Conservation (phyloP, 2,113 vertebrate species). For the Menura novaehollandiae region DNA sequence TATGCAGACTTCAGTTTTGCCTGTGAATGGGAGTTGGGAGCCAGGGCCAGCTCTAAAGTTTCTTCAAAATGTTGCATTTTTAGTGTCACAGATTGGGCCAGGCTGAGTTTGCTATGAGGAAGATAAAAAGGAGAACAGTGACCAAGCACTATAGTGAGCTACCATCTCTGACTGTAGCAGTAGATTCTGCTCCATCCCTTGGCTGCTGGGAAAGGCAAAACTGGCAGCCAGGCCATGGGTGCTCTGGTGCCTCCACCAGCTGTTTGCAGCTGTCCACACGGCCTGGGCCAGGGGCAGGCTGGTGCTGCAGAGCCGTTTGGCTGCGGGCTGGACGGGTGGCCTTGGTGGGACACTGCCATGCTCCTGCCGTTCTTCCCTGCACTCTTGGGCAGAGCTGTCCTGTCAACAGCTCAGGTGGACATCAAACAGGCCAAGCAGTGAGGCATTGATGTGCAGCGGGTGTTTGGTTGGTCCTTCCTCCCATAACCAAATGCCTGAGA, state of each 20-base stretch:
- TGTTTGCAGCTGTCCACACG: not conserved
- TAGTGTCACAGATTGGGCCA: not conserved
- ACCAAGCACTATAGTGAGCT: not conserved
- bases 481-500: rapidly evolving
- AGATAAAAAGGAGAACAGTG: not conserved
- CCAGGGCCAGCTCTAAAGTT: not conserved
- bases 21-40: not conserved
- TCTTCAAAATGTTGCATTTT: not conserved
- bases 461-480: not conserved
- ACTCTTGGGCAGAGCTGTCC: not conserved
- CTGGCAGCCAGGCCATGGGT: not conserved
- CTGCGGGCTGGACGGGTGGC: rapidly evolving
- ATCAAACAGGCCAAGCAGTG: not conserved
- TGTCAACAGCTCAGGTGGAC: not conserved
- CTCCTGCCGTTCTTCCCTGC: not conserved
- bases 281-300: not conserved
- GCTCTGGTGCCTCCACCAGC: not conserved
- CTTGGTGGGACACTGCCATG: not conserved
- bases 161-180: not conserved
- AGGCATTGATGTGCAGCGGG: not conserved
- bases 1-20: not conserved
- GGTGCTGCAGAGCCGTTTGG: not conserved
- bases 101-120: not conserved
- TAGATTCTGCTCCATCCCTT: not conserved
- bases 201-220: not conserved